These are phyloP conservation scores for Gavia stellata DNA, from an alignment of 2,113 vertebrate species.

Conservation along the genomic window DNA sequence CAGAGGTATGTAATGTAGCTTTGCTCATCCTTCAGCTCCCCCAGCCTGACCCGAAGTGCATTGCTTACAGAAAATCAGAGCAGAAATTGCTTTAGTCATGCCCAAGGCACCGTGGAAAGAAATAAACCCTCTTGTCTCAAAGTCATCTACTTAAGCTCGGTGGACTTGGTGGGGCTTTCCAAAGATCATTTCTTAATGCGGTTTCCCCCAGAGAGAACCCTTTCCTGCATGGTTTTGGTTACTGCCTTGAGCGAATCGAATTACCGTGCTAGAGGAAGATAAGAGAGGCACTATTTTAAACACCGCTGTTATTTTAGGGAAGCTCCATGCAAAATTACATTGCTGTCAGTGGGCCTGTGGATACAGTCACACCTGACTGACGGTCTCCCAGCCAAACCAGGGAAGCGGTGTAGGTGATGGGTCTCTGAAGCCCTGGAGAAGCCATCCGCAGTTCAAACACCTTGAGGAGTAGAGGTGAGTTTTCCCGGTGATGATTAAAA, in stretches of 20 bases:
- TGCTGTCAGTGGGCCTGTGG: background rate
- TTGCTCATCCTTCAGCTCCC: background rate
- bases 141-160: background rate
- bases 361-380: background rate
- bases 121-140: background rate
- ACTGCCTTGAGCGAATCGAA: background rate
- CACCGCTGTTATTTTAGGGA: background rate
- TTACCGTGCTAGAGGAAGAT: background rate
- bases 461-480: background rate
- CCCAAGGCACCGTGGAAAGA: background rate
- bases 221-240: background rate
- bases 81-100: background rate
- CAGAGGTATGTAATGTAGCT: accelerated
- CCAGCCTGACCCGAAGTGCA: background rate
- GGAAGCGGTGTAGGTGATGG: background rate
- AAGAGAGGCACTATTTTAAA: background rate
- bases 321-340: background rate
- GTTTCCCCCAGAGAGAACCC: background rate
- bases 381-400: background rate
- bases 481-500: background rate
- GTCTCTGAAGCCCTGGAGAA: background rate
- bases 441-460: background rate
- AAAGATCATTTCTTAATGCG: background rate
- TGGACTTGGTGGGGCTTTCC: background rate
- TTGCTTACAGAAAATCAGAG: background rate